Base-by-base conservation (phyloP, 2,797 vertebrate genomes). In the Rhinatrema bivittatum region DNA sequence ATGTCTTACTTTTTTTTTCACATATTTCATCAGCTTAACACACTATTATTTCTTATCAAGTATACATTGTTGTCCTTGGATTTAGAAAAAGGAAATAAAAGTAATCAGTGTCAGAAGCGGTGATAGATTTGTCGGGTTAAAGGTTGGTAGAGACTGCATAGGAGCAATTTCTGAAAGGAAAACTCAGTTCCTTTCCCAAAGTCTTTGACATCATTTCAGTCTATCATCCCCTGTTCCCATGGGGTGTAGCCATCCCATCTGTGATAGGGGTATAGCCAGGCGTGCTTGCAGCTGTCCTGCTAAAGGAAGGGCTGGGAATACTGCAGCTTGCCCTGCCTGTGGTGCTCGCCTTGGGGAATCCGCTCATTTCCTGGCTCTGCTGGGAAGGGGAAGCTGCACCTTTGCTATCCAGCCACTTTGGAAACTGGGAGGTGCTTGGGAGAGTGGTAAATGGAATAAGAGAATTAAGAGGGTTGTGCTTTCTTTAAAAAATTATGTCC, bases 211-310 rank as follows among this genome's bases (percentile, higher is more conserved):
- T 74, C 57, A 63, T 48, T 35, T 47, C 14, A 54, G 47, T 44
- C 27, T 50, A 55, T 46, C 35, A 30, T 54, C 28, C 53, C 54
- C 3, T 43, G 71, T 76, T 81, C 56, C 71, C 62, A 72, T 40
- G 65, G 69, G 72, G 66, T 72, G 67, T 44, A 60, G n/a, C n/a
- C n/a, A n/a, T 75, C 65, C 53, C 60, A 47, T 48, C 56, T 62
- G 51, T 35, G 17, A 53, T 53, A 57, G 14, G 53, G 58, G 79
- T 74, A 81, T 34, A 71, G 52, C 24, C 55, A 63, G 69, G 68
- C 63, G 71, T 80, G 78, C 70, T 78, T 55, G 46, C 52, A 35
- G 29, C 49, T 71, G 52, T n/a, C 60, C 53, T 64, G 65, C 44
- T 50, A 60, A 19, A 73, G 75, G 54, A 68, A 66, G 17, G 43